Conservation (phyloP, 92 coral and sea anemone genomes). For the Desmophyllum pertusum region DNA sequence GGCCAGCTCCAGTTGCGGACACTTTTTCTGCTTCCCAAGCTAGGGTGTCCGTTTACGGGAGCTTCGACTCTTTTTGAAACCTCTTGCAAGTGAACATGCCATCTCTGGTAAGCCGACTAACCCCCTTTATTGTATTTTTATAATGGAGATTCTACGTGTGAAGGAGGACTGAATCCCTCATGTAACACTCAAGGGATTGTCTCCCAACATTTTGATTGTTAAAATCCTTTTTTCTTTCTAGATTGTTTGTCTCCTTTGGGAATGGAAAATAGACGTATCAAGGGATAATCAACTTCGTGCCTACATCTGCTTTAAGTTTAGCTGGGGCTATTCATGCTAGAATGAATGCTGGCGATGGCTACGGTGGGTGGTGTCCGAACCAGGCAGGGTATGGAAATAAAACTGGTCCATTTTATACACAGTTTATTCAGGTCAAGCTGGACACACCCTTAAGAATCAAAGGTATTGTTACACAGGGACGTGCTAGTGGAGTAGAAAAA, state of each 20-base stretch:
- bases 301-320: constrained; percentile 31
- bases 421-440: constrained; percentile 66
- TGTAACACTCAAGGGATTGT: background rate
- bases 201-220: background rate
- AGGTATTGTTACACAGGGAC: constrained; percentile 76
- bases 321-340: constrained; percentile 60
- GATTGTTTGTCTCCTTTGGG: constrained; percentile 74
- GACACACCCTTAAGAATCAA: constrained; percentile 48
- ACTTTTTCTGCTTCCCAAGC: too few species aligned
- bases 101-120: background rate
- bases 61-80: background rate
- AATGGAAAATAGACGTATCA: constrained; percentile 73
- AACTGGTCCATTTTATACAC: constrained; percentile 54
- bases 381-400: constrained; percentile 26
- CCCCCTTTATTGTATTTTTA: background rate
- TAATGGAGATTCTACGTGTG: background rate
- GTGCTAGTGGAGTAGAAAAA: constrained; percentile 60
- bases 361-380: constrained; percentile 90
- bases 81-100: background rate
- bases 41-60: too few species aligned
- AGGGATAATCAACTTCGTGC: constrained; percentile 67
- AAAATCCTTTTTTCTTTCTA: constrained; percentile 6
- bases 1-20: too few species aligned
- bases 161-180: background rate
- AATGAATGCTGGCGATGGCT: constrained; percentile 22